phyloP scores from a whole-genome alignment of 2,797 vertebrate genomes.

The Sphenodon punctatus region DNA sequence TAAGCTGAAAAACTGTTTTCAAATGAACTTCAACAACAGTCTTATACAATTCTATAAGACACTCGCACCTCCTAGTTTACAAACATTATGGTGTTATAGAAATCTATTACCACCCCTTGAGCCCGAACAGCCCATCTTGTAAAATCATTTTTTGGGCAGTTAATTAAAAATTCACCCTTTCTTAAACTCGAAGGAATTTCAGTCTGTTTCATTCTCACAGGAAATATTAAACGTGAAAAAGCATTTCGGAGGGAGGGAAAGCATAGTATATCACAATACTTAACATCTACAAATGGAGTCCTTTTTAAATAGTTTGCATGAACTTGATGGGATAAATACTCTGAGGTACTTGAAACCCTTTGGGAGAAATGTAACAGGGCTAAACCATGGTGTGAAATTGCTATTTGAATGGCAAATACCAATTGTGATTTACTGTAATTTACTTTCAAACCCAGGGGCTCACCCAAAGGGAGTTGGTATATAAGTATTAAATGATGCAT shows the following conservation, averaged over 20 bases:
- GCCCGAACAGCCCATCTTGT: conserved; percentile 22
- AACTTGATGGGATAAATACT: conserved; percentile 62
- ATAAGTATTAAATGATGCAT: conserved; percentile 46
- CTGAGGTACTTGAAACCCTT: conserved; percentile 52
- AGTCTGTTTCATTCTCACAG: conserved; percentile 16
- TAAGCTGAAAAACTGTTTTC: conserved; percentile 31
- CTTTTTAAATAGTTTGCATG: conserved; percentile 62
- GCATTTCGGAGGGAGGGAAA: conserved; percentile 22
- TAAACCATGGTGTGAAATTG: conserved; percentile 59
- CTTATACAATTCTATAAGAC: conserved; percentile 9
- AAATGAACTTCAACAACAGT: conserved; percentile 15
- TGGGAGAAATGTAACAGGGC: conserved; percentile 45
- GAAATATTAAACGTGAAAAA: conserved; percentile 33
- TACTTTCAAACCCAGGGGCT: conserved; percentile 57
- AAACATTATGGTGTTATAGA: conserved; percentile 30
- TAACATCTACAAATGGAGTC: conserved; percentile 59
- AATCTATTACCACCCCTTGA: conserved; percentile 46
- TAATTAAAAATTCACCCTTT: conserved; percentile 52
- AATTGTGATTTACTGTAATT: conserved; percentile 68
- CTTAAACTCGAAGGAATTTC: conserved; percentile 29
- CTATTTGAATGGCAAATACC: conserved; percentile 60
- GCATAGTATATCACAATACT: conserved; percentile 58
- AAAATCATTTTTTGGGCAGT: conserved; percentile 37
- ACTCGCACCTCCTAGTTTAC: conserved; percentile 28
- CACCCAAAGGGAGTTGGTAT: conserved; percentile 40